Base-by-base conservation (phyloP, 2,797 vertebrate species). In the Gadopsis marmoratus region DNA sequence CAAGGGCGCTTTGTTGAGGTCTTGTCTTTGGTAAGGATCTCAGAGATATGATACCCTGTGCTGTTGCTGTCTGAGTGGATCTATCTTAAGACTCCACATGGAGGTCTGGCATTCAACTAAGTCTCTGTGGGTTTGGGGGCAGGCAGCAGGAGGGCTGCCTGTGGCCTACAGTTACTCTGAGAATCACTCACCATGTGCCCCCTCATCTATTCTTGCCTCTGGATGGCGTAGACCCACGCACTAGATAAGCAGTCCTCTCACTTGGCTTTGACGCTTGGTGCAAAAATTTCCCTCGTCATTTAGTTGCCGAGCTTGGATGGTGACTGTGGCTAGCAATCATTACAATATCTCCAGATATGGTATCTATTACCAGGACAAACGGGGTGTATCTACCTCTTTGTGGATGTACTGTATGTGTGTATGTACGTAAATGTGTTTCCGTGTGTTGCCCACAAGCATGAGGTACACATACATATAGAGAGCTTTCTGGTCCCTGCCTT, bases 81-180 rank as follows among this genome's bases (percentile, higher is more conserved):
- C 93, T 94, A 94, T 95, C 93, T 95, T 94, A 94, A 93, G 93
- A 93, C 89, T 93, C 92, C 90, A 91, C 93, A 94, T 91, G 92
- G 92, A 93, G 91, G 91, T 93, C 91, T 95, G 93, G 93, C 93
- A 95, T 95, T 93, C 94, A 87, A 86, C 88, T 82, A 85, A 91
- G 85, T 92, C 92, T 92, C 92, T 72, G 75, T 81, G 91, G 93
- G 89, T 93, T 88, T 90, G 72, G 84, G 89, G 89, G 87, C 78
- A 82, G 76, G 87, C 81, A 91, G 89, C 80, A 54, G 84, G 86
- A 92, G 85, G 87, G 83, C 81, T 91, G 90, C 90, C 83, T 91
- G 86, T 90, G 89, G 92, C 90, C 86, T 88, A 89, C 81, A 87
- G 91, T 93, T 87, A 91, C 92, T 87, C 81, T 76, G 79, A 84